phyloP scores from a whole-genome alignment of 2,888 invertebrate species.

The Phanerotoma sp. region DNA sequence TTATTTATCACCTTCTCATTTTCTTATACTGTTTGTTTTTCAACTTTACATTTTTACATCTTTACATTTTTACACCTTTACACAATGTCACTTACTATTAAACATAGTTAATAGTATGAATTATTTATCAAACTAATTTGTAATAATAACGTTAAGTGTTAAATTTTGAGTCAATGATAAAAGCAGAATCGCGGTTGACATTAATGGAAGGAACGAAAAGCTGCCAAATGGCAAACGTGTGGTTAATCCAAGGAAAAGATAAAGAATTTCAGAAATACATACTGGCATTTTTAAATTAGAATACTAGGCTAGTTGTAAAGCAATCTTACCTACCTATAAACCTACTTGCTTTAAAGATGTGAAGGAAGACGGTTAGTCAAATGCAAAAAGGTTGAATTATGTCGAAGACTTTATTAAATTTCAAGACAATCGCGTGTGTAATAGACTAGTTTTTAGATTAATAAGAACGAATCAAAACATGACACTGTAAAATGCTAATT shows the following conservation, averaged over 20 bases:
- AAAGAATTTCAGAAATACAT: conserved; percentile 12
- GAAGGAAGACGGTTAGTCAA: neutral
- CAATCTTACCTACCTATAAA: conserved; percentile 16
- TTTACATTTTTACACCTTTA: too few species aligned
- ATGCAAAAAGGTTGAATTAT: neutral
- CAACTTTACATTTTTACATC: neutral
- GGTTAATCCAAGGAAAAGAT: conserved; percentile 5
- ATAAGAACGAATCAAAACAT: too few species aligned
- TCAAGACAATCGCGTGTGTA: too few species aligned
- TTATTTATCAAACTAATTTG: neutral
- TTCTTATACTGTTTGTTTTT: neutral
- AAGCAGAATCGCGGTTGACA: conserved; percentile 4
- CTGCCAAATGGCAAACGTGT: conserved; percentile 9
- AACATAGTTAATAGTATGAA: neutral
- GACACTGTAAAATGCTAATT: too few species aligned
- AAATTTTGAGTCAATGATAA: conserved; percentile 12
- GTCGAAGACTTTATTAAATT: neutral
- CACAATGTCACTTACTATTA: too few species aligned
- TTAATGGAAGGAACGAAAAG: conserved; percentile 11
- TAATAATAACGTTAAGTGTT: neutral
- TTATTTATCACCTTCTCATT: neutral
- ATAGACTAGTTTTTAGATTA: too few species aligned
- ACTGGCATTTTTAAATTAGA: conserved; percentile 4
- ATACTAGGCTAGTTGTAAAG: conserved; percentile 15
- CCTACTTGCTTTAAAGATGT: neutral